A percentile compares a stretch with the other conserved stretches of the same genome.
Evolutionary conservation across 2,113 vertebrate genomes (phyloP).

Genomic region (Cercocebus atys): DNA sequence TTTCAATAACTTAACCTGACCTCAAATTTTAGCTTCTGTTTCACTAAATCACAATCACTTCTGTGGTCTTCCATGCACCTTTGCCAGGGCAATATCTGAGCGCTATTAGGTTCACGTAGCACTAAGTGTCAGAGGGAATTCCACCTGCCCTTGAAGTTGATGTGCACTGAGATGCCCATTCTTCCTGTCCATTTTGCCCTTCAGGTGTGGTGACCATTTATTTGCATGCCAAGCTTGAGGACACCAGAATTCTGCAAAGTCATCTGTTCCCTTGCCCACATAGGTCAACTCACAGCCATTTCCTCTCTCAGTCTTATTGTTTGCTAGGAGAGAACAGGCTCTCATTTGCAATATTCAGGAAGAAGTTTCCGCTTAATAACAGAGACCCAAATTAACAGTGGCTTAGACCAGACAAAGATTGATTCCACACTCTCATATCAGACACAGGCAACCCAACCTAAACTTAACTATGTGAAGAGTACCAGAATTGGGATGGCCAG

Average conservation of each 20-base stretch:
- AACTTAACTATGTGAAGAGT: not conserved
- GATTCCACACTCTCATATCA: not conserved
- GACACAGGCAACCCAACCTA: not conserved
- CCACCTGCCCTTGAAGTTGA: too few relatives aligned
- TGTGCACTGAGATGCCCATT: accelerated
- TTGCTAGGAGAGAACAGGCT: not conserved
- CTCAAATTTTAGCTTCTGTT: not conserved
- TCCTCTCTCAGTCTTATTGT: not conserved
- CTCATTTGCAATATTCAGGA: not conserved
- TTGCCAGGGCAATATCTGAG: not conserved
- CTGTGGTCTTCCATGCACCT: not conserved
- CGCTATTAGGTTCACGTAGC: accelerated
- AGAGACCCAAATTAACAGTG: not conserved
- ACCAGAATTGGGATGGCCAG: not conserved
- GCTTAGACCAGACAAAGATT: not conserved
- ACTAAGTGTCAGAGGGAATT: too few relatives aligned
- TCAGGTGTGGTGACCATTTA: not conserved
- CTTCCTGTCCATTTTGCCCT: not conserved
- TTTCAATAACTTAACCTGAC: not conserved
- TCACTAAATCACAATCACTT: accelerated
- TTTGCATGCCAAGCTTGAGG: not conserved
- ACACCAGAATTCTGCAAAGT: not conserved
- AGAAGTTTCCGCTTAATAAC: not conserved
- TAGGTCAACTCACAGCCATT: not conserved
- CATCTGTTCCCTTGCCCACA: too few relatives aligned